Percentiles rank a stretch among this genome's conserved stretches.
Conservation (phyloP, 2,113 vertebrate species). For the Butorides virescens region DNA sequence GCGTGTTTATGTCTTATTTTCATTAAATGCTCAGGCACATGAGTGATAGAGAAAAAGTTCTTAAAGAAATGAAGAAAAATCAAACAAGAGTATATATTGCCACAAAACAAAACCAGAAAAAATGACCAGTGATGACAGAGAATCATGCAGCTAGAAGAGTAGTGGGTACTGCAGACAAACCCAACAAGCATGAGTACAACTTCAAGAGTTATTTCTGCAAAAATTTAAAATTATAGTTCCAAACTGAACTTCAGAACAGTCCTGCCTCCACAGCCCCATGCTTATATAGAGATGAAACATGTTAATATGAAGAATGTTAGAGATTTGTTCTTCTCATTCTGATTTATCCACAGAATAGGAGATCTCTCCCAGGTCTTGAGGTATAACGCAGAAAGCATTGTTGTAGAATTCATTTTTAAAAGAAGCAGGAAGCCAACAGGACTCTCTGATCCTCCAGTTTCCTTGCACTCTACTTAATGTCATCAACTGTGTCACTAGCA, state of each 20-base stretch:
- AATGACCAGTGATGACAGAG: neutral
- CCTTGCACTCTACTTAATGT: neutral
- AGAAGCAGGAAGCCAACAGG: neutral
- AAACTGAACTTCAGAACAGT: neutral
- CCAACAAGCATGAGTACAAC: fast-evolving
- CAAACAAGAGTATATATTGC: neutral
- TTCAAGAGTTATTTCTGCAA: neutral
- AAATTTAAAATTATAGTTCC: neutral
- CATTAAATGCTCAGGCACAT: neutral
- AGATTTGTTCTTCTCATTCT: neutral
- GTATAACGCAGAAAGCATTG: neutral
- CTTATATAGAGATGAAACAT: neutral
- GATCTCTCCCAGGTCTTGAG: neutral
- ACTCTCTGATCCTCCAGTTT: neutral
- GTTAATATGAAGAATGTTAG: neutral
- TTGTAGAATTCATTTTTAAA: neutral
- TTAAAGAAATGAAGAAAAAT: neutral
- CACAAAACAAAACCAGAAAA: neutral
- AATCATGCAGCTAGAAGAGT: neutral
- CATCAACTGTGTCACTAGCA: neutral
- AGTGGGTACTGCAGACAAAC: neutral
- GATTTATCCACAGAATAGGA: neutral
- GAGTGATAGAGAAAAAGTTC: neutral
- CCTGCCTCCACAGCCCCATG: neutral
- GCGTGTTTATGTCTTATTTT: neutral